Evolutionary conservation across 2,888 invertebrate genomes (phyloP).

Genomic region (Meliscaeva auricollis): DNA sequence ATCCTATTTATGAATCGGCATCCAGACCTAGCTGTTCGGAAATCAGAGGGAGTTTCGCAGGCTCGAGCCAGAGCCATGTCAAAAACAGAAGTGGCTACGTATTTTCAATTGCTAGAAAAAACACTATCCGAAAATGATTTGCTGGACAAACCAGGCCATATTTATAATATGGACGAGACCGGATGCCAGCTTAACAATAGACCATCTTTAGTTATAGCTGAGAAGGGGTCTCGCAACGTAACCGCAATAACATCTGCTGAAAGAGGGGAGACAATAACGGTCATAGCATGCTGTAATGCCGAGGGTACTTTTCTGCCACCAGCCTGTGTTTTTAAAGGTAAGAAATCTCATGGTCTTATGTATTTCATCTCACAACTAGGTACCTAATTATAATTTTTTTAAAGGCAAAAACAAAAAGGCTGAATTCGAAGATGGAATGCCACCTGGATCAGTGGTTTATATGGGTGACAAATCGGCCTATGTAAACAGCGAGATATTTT

Average conservation of each 20-base stretch:
- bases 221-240: constrained; percentile 77
- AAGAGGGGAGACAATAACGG: constrained; percentile 79
- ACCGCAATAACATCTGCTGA: constrained; percentile 77
- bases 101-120: constrained; percentile 13
- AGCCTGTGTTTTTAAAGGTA: too few species aligned
- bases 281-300: too few species aligned
- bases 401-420: constrained; percentile 78
- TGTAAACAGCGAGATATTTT: constrained; percentile 75
- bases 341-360: too few species aligned
- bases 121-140: constrained; percentile 59
- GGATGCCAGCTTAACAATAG: constrained; percentile 74
- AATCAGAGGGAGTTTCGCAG: constrained; percentile 16
- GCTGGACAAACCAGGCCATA: constrained; percentile 74
- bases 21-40: constrained; percentile 7
- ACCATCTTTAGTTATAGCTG: constrained; percentile 75
- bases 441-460: constrained; percentile 75
- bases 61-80: constrained; percentile 6
- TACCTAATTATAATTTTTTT: constrained; percentile 70
- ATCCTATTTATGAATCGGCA: constrained; percentile 7
- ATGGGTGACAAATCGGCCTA: constrained; percentile 79
- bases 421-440: constrained; percentile 77
- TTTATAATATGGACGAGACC: constrained; percentile 77
- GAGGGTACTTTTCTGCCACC: too few species aligned
- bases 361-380: neutral
- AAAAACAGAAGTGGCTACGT: constrained; percentile 1